Percentiles rank a stretch among this genome's conserved stretches.
Evolutionary conservation across 1,140 invertebrate genomes (phyloP).

Genomic region (Drosophila subobscura): DNA sequence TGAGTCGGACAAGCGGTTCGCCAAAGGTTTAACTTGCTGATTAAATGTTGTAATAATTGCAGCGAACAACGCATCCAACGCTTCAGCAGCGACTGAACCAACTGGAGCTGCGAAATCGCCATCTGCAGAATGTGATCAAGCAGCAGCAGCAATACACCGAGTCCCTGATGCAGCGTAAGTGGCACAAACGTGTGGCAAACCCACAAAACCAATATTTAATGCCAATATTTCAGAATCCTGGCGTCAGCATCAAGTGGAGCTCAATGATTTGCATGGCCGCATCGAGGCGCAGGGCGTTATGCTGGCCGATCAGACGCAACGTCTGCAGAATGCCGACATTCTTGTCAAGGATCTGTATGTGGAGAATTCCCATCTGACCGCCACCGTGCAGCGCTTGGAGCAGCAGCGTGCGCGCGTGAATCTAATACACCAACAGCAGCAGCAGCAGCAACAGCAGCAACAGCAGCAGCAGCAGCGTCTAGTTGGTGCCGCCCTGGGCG

Average conservation of each 20-base stretch:
- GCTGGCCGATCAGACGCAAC: conserved; percentile 87
- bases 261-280: conserved; percentile 85
- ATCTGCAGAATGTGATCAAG: conserved; percentile 86
- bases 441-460: conserved; percentile 41
- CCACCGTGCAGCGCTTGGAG: conserved; percentile 87
- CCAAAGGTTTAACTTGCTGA: too few relatives aligned
- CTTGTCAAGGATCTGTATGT: conserved; percentile 91
- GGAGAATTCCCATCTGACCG: conserved; percentile 90
- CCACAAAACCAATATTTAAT: too few relatives aligned
- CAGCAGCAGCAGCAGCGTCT: conserved; percentile 54
- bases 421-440: conserved; percentile 78
- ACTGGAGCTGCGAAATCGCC: conserved; percentile 86
- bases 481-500: conserved; percentile 31
- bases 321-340: conserved; percentile 89
- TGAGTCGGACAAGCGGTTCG: conserved; percentile 33
- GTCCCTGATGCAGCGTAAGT: conserved; percentile 87
- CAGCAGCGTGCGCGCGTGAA: conserved; percentile 84
- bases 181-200: background rate
- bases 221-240: conserved; percentile 84
- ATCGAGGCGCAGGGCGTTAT: conserved; percentile 86
- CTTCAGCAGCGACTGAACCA: conserved; percentile 80
- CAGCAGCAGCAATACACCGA: conserved; percentile 88
- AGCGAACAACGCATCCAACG: conserved; percentile 81
- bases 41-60: background rate
- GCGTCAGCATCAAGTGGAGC: conserved; percentile 87